Evolutionary conservation across 2,113 vertebrate genomes (phyloP).

Genomic region (Camelus dromedarius): DNA sequence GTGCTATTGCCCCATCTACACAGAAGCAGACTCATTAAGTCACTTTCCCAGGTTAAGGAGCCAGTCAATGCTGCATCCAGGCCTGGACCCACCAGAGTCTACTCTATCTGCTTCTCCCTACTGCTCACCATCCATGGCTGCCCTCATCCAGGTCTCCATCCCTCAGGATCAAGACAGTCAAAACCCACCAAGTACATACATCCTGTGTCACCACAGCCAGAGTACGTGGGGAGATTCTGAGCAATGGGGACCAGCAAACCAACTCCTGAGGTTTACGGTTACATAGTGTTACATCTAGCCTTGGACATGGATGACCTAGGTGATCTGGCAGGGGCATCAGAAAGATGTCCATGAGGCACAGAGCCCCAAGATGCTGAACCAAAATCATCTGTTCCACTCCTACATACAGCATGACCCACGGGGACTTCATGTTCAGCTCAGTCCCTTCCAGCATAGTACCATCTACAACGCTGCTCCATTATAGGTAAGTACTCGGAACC

Average conservation of each 20-base stretch:
- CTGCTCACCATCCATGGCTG: background rate
- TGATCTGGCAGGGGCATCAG: background rate
- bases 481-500: background rate
- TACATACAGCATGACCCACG: background rate
- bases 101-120: background rate
- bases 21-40: background rate
- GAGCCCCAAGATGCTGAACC: background rate
- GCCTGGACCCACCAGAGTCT: background rate
- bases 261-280: background rate
- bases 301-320: background rate
- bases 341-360: background rate
- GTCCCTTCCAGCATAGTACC: background rate
- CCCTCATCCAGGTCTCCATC: background rate
- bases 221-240: background rate
- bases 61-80: background rate
- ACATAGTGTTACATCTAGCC: background rate
- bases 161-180: background rate
- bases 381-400: background rate
- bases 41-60: background rate
- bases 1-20: background rate
- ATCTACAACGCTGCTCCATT: background rate
- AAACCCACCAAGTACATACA: background rate
- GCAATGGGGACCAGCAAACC: background rate
- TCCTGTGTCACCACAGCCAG: fast-evolving
- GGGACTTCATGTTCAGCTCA: background rate